Base-by-base conservation (phyloP, 2,113 vertebrate genomes). In the Micronycteris hirsuta region DNA sequence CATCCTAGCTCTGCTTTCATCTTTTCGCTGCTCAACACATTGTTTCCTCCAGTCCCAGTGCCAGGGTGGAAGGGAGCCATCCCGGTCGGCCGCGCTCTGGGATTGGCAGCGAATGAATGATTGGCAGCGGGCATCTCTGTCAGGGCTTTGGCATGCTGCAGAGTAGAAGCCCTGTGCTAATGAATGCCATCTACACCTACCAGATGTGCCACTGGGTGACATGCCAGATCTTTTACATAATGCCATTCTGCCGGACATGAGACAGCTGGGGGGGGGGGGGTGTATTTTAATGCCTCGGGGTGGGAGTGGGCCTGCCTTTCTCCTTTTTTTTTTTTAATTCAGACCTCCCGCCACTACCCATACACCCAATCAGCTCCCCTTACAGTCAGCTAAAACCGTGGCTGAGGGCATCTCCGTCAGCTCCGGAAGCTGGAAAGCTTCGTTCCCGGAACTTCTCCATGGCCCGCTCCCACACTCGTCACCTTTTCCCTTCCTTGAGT, bases 151-250 rank as follows among this genome's bases (percentile, higher is more conserved):
- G 98, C 98, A 98, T 97, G 97, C 97, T 63, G 56, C 98, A 96
- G 98, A 98, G 98, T 97, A 95, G 97, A 98, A 98, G 98, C 98
- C 98, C 98, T 96, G 97, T 96, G 98, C 98, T 98, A 98, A 98
- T 98, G 98, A 98, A 98, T 97, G 97, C 98, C 98, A 97, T 98
- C 98, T 98, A 98, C 98, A 98, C 98, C 98, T 98, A 98, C 97
- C 98, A 99, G 98, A 98, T 99, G 98, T 98, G 98, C 97, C 98
- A 95, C 98, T 97, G 98, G 95, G 97, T 98, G 95, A 96, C 96
- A 81, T 98, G 98, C 98, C 98, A 98, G 97, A 93, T 98, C 98
- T 98, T 98, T 98, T 97, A 98, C 98, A 98, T 98, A 98, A 98
- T 98, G 97, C 93, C 84, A 96, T 94, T 97, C 96, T 97, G 93